Base-by-base conservation (phyloP, 2,888 invertebrate genomes). In the Heliconius charithonia region DNA sequence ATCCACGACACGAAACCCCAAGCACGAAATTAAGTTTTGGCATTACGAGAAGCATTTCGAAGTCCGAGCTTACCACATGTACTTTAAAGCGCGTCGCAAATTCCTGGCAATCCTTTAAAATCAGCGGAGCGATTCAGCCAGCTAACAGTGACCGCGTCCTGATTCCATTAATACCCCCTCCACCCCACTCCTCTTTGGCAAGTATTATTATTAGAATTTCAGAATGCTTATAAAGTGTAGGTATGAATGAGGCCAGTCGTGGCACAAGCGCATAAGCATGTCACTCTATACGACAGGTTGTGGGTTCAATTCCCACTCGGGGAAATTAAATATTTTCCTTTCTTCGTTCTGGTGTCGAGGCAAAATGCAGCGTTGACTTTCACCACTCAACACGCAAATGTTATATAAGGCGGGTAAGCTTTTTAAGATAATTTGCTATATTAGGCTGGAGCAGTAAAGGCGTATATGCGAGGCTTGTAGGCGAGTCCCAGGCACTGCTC, bases 61-160 rank as follows among this genome's bases (percentile, higher is more conserved):
- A 83, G 89, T 89, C 85, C 82, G 81, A 84, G 80, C 86, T 84
- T 83, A 84, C 90, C 88, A 86, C 89, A 81, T 84, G 85, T 87
- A 88, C 87, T 88, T 86, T 78, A 79, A 74, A 80, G 85, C 85
- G 87, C 85, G 83, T 87, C 82, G 85, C 85, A 87, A 89, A 89
- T 90, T 89, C 87, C 89, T 84, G 83, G 85, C 85, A 89, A 91
- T 92, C 91, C 90, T 90, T 89, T 92, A 88, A 91, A 91, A 90
- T 91, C 91, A 87, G 85, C 87, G 86, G 78, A 87, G 87, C 88
- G 86, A 88, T 89, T 85, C 86, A 86, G 85, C 83, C 83, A 80
- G 83, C 86, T 85, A 81, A 80, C 85, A 88, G 87, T 89, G 90
- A 90, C 91, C 90, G 88, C 90, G 85, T 86, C 85, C 87, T 90